Evolutionary conservation across 1,140 invertebrate species (phyloP).

Genomic region (Diorhabda elongata): DNA sequence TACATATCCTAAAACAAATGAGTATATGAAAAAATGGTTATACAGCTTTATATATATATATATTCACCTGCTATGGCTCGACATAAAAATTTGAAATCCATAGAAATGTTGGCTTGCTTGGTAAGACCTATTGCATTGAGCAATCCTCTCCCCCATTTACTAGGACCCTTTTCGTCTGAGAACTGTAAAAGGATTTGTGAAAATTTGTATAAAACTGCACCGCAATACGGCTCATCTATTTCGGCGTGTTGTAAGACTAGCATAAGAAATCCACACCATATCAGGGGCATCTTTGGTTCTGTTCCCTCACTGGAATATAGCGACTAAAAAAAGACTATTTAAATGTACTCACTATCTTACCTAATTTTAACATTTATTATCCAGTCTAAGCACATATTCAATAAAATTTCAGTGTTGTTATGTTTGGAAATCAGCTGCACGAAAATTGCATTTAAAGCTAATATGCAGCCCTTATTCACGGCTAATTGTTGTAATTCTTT

Average conservation of each 20-base stretch:
- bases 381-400: conserved; percentile 40
- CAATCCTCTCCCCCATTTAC: conserved; percentile 40
- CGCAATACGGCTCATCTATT: conserved; percentile 35
- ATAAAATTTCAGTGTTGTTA: conserved; percentile 31
- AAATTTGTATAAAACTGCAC: conserved; percentile 39
- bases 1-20: conserved; percentile 40
- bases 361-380: conserved; percentile 39
- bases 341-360: conserved; percentile 26
- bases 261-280: conserved; percentile 41
- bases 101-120: conserved; percentile 32
- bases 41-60: background rate
- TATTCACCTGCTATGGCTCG: conserved; percentile 27
- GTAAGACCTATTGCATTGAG: conserved; percentile 43
- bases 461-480: conserved; percentile 34
- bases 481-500: conserved; percentile 36
- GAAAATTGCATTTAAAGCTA: conserved; percentile 42
- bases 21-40: conserved; percentile 22
- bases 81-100: conserved; percentile 38
- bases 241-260: conserved; percentile 33
- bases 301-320: conserved; percentile 31
- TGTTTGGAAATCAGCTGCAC: conserved; percentile 36
- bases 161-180: conserved; percentile 36
- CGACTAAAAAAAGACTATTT: background rate
- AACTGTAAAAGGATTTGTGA: conserved; percentile 35
- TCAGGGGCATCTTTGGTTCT: conserved; percentile 41